Conservation (phyloP, 2,888 invertebrate species). For the Germaria angustata region DNA sequence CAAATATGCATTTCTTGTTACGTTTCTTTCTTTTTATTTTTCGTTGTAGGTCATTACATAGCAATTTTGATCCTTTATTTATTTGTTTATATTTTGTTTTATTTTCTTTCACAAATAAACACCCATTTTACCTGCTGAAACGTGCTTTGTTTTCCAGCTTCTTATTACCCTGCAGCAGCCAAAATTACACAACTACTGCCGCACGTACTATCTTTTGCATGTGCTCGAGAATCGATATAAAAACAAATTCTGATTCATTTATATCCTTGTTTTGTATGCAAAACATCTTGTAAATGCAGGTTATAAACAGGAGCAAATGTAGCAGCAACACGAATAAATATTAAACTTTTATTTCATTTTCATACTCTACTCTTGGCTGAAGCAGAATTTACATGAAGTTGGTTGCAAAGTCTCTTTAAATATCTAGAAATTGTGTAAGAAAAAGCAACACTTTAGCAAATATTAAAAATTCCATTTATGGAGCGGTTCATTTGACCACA, state of each 20-base stretch:
- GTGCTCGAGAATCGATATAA: not conserved
- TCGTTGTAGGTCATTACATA: slow-evolving; percentile 53
- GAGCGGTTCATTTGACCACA: too few species aligned
- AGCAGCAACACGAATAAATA: not conserved
- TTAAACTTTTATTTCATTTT: not conserved
- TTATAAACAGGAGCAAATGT: slow-evolving; percentile 1
- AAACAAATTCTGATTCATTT: slow-evolving; percentile 21
- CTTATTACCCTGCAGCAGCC: not conserved
- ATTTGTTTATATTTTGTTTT: slow-evolving; percentile 15
- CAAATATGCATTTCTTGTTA: slow-evolving; percentile 44
- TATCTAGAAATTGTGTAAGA: too few species aligned
- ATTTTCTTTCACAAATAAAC: slow-evolving; percentile 57
- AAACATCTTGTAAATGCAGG: slow-evolving; percentile 50
- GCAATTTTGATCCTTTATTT: slow-evolving; percentile 56
- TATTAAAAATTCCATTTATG: too few species aligned
- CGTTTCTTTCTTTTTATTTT: not conserved
- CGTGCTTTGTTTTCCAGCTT: slow-evolving; percentile 53
- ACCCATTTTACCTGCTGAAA: slow-evolving; percentile 57
- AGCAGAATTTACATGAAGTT: too few species aligned
- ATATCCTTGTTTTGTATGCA: slow-evolving; percentile 61
- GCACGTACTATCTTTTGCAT: not conserved
- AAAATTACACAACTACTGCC: slow-evolving; percentile 40
- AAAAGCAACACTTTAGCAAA: too few species aligned
- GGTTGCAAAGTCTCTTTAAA: too few species aligned
- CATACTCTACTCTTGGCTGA: not conserved